Conservation (phyloP, 2,888 invertebrate species). For the Archaeoteleia sp. region DNA sequence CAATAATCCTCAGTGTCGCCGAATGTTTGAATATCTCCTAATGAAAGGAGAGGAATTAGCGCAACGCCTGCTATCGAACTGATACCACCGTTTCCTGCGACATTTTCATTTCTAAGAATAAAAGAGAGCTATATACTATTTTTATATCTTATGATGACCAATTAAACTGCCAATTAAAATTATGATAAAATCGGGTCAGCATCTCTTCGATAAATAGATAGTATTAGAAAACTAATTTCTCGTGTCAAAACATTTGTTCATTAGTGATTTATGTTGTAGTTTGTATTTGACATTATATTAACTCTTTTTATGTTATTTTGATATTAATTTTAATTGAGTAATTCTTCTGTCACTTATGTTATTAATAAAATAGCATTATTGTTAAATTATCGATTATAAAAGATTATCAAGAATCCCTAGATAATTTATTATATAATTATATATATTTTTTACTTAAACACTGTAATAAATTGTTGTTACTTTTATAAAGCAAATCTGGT, state of each 20-base stretch:
- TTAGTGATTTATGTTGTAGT: constrained; percentile 6
- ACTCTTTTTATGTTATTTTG: too few species aligned
- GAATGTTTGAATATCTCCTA: constrained; percentile 42
- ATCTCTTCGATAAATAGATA: constrained; percentile 28
- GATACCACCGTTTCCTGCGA: constrained; percentile 10
- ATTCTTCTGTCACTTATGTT: too few species aligned
- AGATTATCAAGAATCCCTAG: too few species aligned
- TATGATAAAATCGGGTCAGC: constrained; percentile 22
- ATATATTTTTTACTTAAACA: too few species aligned
- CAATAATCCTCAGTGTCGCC: constrained; percentile 53
- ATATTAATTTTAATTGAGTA: too few species aligned
- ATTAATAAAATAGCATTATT: too few species aligned
- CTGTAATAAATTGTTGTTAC: too few species aligned
- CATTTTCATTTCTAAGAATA: constrained; percentile 39
- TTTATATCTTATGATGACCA: constrained; percentile 23
- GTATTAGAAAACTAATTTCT: constrained; percentile 26
- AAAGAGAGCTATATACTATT: constrained; percentile 13
- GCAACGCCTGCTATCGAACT: constrained; percentile 16
- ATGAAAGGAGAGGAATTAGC: constrained; percentile 27
- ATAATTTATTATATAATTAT: too few species aligned
- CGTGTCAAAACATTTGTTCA: constrained; percentile 39
- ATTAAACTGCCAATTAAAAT: constrained; percentile 41
- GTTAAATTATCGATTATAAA: too few species aligned
- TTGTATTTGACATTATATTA: too few species aligned
- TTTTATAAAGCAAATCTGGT: too few species aligned